These are phyloP conservation scores for Macropodus opercularis DNA, from an alignment of 2,797 vertebrate genomes.

Conservation along the genomic window DNA sequence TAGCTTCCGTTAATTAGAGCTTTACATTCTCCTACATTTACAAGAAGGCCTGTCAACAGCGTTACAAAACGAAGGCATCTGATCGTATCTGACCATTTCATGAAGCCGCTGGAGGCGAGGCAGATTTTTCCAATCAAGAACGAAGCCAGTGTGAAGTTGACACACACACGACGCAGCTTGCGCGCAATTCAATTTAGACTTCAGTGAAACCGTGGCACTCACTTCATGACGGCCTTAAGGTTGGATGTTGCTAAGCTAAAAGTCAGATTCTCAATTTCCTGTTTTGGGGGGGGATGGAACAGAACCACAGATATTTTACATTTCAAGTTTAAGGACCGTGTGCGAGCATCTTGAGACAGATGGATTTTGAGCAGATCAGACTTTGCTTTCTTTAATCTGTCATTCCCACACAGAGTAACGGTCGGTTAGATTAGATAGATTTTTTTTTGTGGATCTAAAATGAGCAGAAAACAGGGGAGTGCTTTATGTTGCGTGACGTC, in stretches of 20 bases:
- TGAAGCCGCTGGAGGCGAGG: background rate
- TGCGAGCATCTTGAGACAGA: too few species aligned
- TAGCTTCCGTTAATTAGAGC: too few species aligned
- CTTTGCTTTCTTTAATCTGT: background rate
- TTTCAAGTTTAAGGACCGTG: background rate
- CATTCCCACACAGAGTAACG: too few species aligned
- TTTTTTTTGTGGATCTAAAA: background rate
- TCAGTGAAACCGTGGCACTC: conserved; percentile 22
- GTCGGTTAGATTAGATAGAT: too few species aligned
- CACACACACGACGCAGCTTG: conserved; percentile 8
- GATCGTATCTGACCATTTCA: conserved; percentile 8
- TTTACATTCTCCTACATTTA: too few species aligned
- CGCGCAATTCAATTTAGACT: conserved; percentile 52
- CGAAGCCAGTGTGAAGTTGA: conserved; percentile 18
- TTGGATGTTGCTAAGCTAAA: conserved; percentile 24
- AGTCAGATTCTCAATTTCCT: conserved; percentile 18
- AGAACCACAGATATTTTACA: background rate
- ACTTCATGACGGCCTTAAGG: conserved; percentile 21
- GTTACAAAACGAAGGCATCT: too few species aligned
- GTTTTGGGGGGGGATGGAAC: too few species aligned
- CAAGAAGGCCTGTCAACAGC: too few species aligned
- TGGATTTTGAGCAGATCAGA: too few species aligned
- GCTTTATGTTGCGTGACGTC: conserved; percentile 8
- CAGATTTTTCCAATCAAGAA: conserved; percentile 23
- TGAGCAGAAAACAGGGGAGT: background rate